Evolutionary conservation across 2,888 invertebrate species (phyloP), one percentile per base, ranked within the genome.

Genomic region (Perdita meconis): DNA sequence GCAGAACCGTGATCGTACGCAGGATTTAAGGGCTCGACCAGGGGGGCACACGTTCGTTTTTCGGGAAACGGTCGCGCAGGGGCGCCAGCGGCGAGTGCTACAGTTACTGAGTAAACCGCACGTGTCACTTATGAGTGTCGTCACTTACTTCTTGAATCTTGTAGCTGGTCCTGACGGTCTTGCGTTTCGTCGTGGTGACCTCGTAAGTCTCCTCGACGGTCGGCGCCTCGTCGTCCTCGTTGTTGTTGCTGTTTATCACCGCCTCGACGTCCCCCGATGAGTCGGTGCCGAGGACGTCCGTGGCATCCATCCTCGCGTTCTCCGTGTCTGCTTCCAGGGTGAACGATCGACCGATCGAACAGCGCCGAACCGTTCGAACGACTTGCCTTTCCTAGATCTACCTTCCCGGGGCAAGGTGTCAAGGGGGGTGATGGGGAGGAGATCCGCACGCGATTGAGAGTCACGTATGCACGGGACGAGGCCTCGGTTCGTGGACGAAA

Each of bases 191-290:
- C n/a, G 91, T 91, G n/a, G 91, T 92, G 73, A 92, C 90, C 83
- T 92, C 92, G 75, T 92, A 92, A 30, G 87, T 90, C 74, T 92
- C 92, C 73, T 91, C 90, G 66, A 92, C 89, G 75, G 91, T 92
- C 2, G 92, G 87, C 53, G 89, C 89, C 24, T 82, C 87, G 60
- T 90, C 88, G 75, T 87, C 85, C 53, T 87, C 84, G 44, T 82
- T 78, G 72, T 55, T 64, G 38, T 57, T 53, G 34, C 34, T 68
- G 38, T 63, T 66, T 13, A 71, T 42, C 38, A 81, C 63, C n/a
- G 70, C 73, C 24, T 66, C 80, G 36, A 63, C 68, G 36, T 73
- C 77, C 61, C 72, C 81, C 68, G 78, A 24, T 56, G 65, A 65
- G 78, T 80, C 77, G 69, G 88, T 88, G 78, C 81, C 84, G 75